Percentiles rank a stretch among this genome's conserved stretches.
Evolutionary conservation across 2,888 invertebrate species (phyloP).

Genomic region (Drosophila helvetica): DNA sequence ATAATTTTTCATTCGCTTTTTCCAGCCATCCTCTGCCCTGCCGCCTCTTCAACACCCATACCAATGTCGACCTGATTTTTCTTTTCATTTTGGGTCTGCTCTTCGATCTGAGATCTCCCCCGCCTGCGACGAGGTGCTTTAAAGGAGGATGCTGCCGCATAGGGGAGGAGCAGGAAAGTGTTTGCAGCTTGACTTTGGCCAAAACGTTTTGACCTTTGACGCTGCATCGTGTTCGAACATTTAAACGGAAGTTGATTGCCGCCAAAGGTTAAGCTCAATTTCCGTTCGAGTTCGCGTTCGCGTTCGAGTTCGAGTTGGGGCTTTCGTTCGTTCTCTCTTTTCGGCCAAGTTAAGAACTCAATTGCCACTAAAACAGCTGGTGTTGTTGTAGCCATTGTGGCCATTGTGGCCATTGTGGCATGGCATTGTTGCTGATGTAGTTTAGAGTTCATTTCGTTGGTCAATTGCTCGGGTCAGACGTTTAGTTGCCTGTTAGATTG

Average conservation of each 20-base stretch:
- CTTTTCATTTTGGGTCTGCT: slow-evolving; percentile 68
- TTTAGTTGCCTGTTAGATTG: slow-evolving; percentile 44
- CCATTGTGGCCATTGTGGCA: neutral
- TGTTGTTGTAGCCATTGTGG: slow-evolving; percentile 16
- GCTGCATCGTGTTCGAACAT: slow-evolving; percentile 77
- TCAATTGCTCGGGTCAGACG: slow-evolving; percentile 47
- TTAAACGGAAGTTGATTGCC: slow-evolving; percentile 80
- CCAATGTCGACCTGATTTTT: slow-evolving; percentile 75
- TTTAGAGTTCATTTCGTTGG: slow-evolving; percentile 60
- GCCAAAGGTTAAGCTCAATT: slow-evolving; percentile 79
- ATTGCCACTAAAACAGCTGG: slow-evolving; percentile 65
- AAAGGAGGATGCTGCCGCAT: neutral
- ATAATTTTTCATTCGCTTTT: slow-evolving; percentile 76
- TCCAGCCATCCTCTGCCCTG: slow-evolving; percentile 28
- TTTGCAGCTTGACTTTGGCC: slow-evolving; percentile 51
- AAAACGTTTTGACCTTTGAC: slow-evolving; percentile 77
- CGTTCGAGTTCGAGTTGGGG: slow-evolving; percentile 8
- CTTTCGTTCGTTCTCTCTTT: slow-evolving; percentile 3
- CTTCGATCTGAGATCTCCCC: neutral
- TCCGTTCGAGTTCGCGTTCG: slow-evolving; percentile 64
- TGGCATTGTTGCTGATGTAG: slow-evolving; percentile 44
- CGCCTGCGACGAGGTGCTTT: neutral
- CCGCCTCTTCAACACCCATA: slow-evolving; percentile 48
- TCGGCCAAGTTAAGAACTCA: slow-evolving; percentile 64
- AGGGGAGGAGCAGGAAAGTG: slow-evolving; percentile 46